Percentiles rank a stretch among this genome's conserved stretches.
phyloP scores from a whole-genome alignment of 2,113 vertebrate genomes.

The Muntiacus muntjak region DNA sequence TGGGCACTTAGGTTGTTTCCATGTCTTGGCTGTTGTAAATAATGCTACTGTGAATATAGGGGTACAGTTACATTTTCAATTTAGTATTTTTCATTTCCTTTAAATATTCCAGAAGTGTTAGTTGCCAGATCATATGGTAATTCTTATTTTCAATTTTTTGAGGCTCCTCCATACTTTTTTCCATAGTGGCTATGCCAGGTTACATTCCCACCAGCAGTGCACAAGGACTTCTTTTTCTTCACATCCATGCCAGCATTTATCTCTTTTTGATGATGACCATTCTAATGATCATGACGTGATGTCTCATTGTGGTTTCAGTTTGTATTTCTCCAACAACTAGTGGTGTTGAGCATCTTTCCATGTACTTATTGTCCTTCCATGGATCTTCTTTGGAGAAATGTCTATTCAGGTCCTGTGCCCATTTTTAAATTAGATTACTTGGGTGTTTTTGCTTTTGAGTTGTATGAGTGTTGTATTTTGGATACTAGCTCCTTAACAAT shows the following conservation, averaged over 20 bases:
- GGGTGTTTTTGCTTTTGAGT: not conserved
- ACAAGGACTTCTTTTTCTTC: not conserved
- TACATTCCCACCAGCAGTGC: not conserved
- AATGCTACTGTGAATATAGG: not conserved
- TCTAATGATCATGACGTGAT: not conserved
- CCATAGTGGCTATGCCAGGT: not conserved
- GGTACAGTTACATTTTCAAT: not conserved
- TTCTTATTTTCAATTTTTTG: not conserved
- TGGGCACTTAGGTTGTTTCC: not conserved
- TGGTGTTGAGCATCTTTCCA: not conserved
- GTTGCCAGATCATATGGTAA: not conserved
- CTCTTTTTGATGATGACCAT: not conserved
- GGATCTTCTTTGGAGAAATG: not conserved
- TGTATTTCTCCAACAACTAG: not conserved
- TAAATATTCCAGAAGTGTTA: not conserved
- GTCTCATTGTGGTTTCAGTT: not conserved
- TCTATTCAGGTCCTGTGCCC: not conserved
- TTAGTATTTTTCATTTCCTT: not conserved
- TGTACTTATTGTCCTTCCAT: not conserved
- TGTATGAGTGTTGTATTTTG: not conserved
- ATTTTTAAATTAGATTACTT: not conserved
- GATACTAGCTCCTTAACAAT: not conserved
- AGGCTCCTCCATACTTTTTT: not conserved
- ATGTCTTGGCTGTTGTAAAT: not conserved
- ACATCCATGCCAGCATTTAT: not conserved